Conservation (phyloP, 2,797 vertebrate genomes). For the Anguilla marmorata region DNA sequence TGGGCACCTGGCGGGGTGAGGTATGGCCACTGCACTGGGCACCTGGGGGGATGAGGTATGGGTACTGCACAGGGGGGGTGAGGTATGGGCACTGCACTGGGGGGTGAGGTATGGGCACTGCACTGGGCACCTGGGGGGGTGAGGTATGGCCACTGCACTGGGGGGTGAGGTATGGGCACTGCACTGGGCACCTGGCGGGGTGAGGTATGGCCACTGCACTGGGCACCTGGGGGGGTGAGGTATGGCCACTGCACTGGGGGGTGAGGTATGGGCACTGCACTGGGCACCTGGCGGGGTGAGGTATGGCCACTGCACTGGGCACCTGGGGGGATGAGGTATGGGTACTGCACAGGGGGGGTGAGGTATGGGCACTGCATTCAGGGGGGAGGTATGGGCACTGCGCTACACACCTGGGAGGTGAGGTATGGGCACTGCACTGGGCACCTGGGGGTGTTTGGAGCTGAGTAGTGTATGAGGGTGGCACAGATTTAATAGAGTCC, state of each 20-base stretch:
- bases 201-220: not conserved
- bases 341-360: constrained; percentile 33
- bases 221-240: not conserved
- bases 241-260: too few species aligned
- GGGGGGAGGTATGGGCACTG: constrained; percentile 78
- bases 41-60: constrained; percentile 64
- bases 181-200: constrained; percentile 75
- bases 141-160: constrained; percentile 67
- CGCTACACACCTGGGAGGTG: constrained; percentile 76
- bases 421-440: too few species aligned
- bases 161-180: constrained; percentile 56
- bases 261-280: too few species aligned
- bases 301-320: constrained; percentile 78
- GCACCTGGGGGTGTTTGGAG: not conserved
- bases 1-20: constrained; percentile 57
- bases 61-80: constrained; percentile 33
- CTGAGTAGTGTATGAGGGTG: not conserved
- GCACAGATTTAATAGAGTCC: not conserved
- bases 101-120: constrained; percentile 80
- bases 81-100: constrained; percentile 64
- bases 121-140: constrained; percentile 77
- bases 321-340: constrained; percentile 64
- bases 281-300: constrained; percentile 57
- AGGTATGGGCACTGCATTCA: constrained; percentile 68
- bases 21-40: constrained; percentile 78